A percentile compares a stretch with the other conserved stretches of the same genome.
phyloP scores from a whole-genome alignment of 2,113 vertebrate genomes.

The Numenius arquata region DNA sequence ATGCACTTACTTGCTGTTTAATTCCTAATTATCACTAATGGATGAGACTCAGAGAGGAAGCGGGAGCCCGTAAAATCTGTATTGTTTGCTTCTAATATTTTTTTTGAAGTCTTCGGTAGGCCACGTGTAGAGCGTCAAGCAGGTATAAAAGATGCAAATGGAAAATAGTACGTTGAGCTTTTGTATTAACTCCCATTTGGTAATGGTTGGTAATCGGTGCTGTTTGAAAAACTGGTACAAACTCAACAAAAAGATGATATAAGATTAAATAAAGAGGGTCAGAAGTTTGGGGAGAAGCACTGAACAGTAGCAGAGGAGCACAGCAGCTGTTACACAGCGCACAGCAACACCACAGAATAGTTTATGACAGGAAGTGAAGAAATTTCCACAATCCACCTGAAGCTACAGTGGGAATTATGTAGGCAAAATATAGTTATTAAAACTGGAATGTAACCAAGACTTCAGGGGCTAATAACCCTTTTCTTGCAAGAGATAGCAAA shows the following conservation, averaged over 20 bases:
- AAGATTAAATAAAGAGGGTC: conserved; percentile 49
- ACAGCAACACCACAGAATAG: not conserved
- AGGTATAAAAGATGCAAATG: not conserved
- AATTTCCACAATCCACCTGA: conserved; percentile 57
- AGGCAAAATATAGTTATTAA: conserved; percentile 60
- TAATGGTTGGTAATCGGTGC: not conserved
- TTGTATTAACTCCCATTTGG: not conserved
- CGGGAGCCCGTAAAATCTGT: not conserved
- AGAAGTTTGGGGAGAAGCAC: conserved; percentile 46
- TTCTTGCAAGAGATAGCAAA: conserved; percentile 44
- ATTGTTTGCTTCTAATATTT: not conserved
- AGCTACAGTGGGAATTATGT: conserved; percentile 40
- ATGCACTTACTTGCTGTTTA: not conserved
- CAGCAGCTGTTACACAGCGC: conserved; percentile 20
- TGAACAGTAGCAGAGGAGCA: conserved; percentile 23
- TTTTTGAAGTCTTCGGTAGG: not conserved
- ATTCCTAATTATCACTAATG: not conserved
- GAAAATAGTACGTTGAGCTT: not conserved
- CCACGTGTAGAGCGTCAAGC: not conserved
- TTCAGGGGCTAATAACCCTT: conserved; percentile 56
- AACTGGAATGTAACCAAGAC: conserved; percentile 48
- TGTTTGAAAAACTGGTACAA: conserved; percentile 7
- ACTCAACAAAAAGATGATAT: not conserved
- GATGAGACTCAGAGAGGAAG: not conserved
- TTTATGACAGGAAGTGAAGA: conserved; percentile 54